Evolutionary conservation across 2,888 invertebrate genomes (phyloP), one percentile per base, ranked within the genome.

Genomic region (Galeruca laticollis): DNA sequence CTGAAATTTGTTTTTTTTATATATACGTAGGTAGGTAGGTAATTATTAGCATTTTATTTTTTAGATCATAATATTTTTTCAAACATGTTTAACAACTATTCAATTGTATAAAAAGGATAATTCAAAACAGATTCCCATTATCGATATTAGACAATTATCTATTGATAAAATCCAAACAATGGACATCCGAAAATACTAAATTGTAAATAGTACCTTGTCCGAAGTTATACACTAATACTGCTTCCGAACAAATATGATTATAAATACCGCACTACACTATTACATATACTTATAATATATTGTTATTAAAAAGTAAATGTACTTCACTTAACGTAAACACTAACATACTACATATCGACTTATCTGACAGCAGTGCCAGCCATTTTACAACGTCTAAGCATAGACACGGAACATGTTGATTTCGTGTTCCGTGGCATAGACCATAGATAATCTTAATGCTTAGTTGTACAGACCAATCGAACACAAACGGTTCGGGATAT

Each of bases 81-180:
- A n/a, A n/a, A n/a, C 40, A n/a, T 2, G 6, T 3, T n/a, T 40
- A 40, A 40, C n/a, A 40, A 40, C 40, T 40, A 40, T 40, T 40
- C n/a, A 40, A 13, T 18, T 47, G 8, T 1, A 15, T 15, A 47
- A 9, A 18, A 47, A 47, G 15, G 18, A 15, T 8, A 6, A 47
- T 47, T 47, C 47, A 2, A 47, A 9, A 47, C 3, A 47, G 15
- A 31, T 54, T 21, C 5, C 18, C 15, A 15, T 26, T 54, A 57
- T 57, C 33, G n/a, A 54, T 10, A 57, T 31, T 33, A 5, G 4
- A 35, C 15, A 18, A 33, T 57, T 54, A 37, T n/a, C 54, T 54
- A 63, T 43, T 43, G 26, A 54, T 47, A 56, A 60, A 68, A 64
- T 59, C 60, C 59, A 68, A 71, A 71, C 71, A 71, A 71, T 71